Conservation (phyloP, 1,140 invertebrate genomes). For the Drosophila takahashii region DNA sequence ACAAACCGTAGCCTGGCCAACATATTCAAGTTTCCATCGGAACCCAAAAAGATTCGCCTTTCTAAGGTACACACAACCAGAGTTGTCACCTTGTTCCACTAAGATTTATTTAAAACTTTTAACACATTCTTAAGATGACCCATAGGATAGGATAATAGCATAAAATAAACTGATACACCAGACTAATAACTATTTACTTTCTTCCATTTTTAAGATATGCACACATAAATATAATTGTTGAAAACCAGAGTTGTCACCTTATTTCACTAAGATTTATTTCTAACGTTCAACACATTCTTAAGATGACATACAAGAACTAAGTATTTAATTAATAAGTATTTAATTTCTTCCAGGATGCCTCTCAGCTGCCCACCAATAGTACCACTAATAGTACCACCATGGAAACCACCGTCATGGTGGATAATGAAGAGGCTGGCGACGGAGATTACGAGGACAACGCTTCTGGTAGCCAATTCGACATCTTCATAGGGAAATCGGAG, state of each 20-base stretch:
- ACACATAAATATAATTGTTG: no score
- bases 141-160: no score
- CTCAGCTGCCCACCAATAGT: neutral
- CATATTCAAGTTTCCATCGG: neutral
- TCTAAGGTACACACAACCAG: neutral
- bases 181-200: no score
- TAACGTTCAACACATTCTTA: no score
- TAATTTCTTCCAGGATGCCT: neutral
- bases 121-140: no score
- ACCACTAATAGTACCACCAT: no score
- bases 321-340: neutral
- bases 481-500: constrained; percentile 47
- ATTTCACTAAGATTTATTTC: no score
- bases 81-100: no score
- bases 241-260: no score
- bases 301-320: neutral
- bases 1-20: neutral
- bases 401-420: neutral
- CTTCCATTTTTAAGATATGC: no score
- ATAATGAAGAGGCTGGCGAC: neutral
- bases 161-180: no score
- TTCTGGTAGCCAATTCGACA: constrained; percentile 20
- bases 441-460: constrained; percentile 11
- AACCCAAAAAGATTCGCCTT: neutral
- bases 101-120: no score